Base-by-base conservation (phyloP, 2,113 vertebrate genomes). In the Grammomys surdaster region DNA sequence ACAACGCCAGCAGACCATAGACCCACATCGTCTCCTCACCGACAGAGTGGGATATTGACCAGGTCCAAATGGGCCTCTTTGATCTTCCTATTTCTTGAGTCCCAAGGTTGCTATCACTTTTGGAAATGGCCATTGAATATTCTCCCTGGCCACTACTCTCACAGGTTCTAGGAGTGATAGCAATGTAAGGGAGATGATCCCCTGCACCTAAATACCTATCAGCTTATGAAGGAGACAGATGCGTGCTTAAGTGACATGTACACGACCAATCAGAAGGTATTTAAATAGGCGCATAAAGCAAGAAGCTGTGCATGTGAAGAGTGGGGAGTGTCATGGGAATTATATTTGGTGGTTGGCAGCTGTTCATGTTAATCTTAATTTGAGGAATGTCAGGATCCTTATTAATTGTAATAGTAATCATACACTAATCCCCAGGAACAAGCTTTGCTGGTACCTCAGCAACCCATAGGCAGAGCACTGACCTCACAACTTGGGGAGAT, bases 201-300 rank as follows among this genome's bases (percentile, higher is more conserved):
- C 67, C 40, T 89, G n/a, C 40, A 90, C 58, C 95, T 95, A 94
- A 93, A 84, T 63, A 93, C 56, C 63, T 96, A 60, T 51, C 19
- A 75, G 43, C 88, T 95, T 86, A 90, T 90, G 51, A 94, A 89
- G 48, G 72, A 88, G 75, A 90, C 4, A 89, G 91, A 95, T 54
- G 80, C 20, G 12, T 43, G 70, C 80, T 88, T 91, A 91, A 96
- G 84, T 88, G 80, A 85, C 81, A 2, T 67, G 67, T 75, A 46
- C 24, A 56, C 63, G 72, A 65, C 8, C 70, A 65, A 92, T 46
- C 28, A n/a, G 81, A 24, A 43, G 58, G 43, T 31, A 40, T 93
- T 94, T 76, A 90, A 89, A 70, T 5, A 86, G 80, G 93, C 89
- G 19, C 65, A 4, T 60, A 90, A 91, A 89, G 58, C 51, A 63